Evolutionary conservation across 1,140 invertebrate genomes (phyloP).

Genomic region (Caenorhabditis remanei): DNA sequence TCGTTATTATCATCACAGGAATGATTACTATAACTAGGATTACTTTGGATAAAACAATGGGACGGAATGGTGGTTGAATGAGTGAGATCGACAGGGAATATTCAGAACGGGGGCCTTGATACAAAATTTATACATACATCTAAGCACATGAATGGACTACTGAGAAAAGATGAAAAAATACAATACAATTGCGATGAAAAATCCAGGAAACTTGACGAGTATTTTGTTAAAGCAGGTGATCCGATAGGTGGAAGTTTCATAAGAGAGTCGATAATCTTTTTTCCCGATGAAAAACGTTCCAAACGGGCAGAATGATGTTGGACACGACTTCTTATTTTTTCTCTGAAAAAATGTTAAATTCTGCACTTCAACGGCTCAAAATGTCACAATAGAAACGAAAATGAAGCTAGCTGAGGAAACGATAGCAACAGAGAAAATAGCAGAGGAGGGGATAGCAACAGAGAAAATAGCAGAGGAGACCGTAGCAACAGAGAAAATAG

Average conservation of each 20-base stretch:
- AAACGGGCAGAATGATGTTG: conserved; percentile 6
- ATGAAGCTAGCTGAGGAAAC: too few species aligned
- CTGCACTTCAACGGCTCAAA: too few species aligned
- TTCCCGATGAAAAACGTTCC: conserved; percentile 52
- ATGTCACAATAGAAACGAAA: too few species aligned
- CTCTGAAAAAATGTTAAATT: too few species aligned
- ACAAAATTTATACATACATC: not conserved
- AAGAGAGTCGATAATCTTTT: conserved; percentile 53
- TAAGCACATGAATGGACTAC: not conserved
- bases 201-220: not conserved
- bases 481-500: too few species aligned
- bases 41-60: not conserved
- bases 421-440: too few species aligned
- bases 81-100: not conserved
- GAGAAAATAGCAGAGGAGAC: too few species aligned
- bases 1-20: conserved; percentile 16
- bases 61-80: not conserved
- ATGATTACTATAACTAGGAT: conserved; percentile 4
- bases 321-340: conserved; percentile 2
- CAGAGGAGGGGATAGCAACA: too few species aligned
- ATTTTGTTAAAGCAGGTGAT: not conserved
- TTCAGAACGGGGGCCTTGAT: not conserved
- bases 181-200: not conserved
- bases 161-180: not conserved
- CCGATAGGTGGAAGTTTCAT: not conserved